These are phyloP conservation scores for Trissoscelio sp. DNA, from an alignment of 2,888 invertebrate genomes.

Conservation along the genomic window DNA sequence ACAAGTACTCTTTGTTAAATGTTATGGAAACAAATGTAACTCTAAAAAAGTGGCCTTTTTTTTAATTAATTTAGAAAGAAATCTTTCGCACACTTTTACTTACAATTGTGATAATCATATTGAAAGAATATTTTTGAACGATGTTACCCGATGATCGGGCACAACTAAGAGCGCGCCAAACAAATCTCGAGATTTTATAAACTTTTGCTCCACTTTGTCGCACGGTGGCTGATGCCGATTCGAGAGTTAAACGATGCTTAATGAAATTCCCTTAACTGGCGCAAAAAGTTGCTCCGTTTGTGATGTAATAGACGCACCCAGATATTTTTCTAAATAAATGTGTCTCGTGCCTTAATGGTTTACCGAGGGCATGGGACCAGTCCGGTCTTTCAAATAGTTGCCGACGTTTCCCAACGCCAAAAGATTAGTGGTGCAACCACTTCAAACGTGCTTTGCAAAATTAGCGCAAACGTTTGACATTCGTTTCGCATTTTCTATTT, in stretches of 20 bases:
- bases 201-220: constrained; percentile 77
- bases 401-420: constrained; percentile 58
- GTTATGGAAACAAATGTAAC: background rate
- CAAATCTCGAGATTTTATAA: constrained; percentile 79
- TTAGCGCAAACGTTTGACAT: constrained; percentile 49
- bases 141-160: constrained; percentile 67
- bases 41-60: no score
- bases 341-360: constrained; percentile 61
- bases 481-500: constrained; percentile 43
- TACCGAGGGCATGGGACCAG: constrained; percentile 55
- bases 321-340: constrained; percentile 82
- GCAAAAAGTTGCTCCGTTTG: constrained; percentile 77
- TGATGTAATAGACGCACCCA: constrained; percentile 79
- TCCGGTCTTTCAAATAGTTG: constrained; percentile 53
- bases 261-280: constrained; percentile 82
- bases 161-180: constrained; percentile 77
- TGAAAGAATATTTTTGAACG: constrained; percentile 41
- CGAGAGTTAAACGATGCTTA: constrained; percentile 68
- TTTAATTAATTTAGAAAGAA: no score
- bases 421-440: constrained; percentile 62
- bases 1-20: background rate
- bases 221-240: constrained; percentile 69
- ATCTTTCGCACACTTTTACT: constrained; percentile 32
- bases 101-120: constrained; percentile 64
- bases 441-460: constrained; percentile 56